Evolutionary conservation across 2,888 invertebrate species (phyloP).

Genomic region (Cabera pusaria): DNA sequence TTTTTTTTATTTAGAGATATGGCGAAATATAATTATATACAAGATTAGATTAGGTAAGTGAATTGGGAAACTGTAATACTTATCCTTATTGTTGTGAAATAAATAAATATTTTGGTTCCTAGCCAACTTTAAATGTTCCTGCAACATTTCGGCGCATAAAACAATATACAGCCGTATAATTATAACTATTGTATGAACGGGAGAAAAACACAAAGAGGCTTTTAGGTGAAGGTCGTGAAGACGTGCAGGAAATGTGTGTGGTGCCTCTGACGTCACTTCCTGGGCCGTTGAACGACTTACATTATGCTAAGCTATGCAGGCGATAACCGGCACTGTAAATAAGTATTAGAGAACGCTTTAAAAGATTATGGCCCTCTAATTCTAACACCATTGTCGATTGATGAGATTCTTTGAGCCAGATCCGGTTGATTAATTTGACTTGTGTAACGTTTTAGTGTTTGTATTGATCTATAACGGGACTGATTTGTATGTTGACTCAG

Average conservation of each 20-base stretch:
- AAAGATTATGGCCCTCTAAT: conserved; percentile 48
- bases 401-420: conserved; percentile 34
- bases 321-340: conserved; percentile 59
- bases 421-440: conserved; percentile 31
- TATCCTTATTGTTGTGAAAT: too few species aligned
- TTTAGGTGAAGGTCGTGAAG: conserved; percentile 72
- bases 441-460: conserved; percentile 25
- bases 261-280: conserved; percentile 73
- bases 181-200: too few species aligned
- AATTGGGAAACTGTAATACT: too few species aligned
- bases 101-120: too few species aligned
- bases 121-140: too few species aligned
- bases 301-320: conserved; percentile 47
- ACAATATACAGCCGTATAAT: too few species aligned
- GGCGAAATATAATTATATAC: too few species aligned
- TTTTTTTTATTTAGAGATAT: too few species aligned
- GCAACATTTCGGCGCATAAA: too few species aligned
- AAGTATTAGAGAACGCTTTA: conserved; percentile 45
- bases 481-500: conserved; percentile 23
- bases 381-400: conserved; percentile 38
- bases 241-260: conserved; percentile 59
- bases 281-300: conserved; percentile 57
- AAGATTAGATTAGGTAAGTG: too few species aligned
- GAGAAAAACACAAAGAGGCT: conserved; percentile 40
- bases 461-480: conserved; percentile 20